These are phyloP conservation scores for Drosophila peninsularis DNA, from an alignment of 2,888 invertebrate genomes.

Conservation along the genomic window DNA sequence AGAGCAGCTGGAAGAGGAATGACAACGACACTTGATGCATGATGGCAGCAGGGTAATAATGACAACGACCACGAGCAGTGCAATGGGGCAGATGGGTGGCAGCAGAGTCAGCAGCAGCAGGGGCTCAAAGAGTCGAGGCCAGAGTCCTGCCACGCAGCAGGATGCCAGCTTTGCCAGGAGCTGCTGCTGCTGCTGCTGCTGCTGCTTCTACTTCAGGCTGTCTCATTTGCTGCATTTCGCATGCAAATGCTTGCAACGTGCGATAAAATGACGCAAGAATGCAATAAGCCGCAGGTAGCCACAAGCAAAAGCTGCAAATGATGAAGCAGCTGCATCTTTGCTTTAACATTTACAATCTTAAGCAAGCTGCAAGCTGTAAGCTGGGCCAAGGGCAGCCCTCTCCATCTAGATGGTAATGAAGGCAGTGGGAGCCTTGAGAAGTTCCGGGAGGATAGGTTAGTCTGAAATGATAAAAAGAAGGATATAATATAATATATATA, in stretches of 20 bases:
- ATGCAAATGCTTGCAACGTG: constrained; percentile 74
- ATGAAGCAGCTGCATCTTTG: constrained; percentile 30
- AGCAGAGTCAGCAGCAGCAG: constrained; percentile 3
- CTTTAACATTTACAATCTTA: constrained; percentile 29
- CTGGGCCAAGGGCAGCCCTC: not conserved
- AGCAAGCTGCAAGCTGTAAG: not conserved
- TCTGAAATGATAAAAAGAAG: too few species aligned
- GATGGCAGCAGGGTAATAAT: constrained; percentile 79
- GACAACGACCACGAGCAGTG: constrained; percentile 65
- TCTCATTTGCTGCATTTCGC: constrained; percentile 70
- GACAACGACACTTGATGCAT: constrained; percentile 79
- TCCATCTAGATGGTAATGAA: not conserved
- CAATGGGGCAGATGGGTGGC: constrained; percentile 53
- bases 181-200: constrained; percentile 7
- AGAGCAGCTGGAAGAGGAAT: constrained; percentile 33
- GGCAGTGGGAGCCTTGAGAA: not conserved
- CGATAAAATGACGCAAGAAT: constrained; percentile 64
- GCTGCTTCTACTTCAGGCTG: constrained; percentile 14
- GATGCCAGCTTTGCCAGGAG: constrained; percentile 26
- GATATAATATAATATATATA: too few species aligned
- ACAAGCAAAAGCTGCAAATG: constrained; percentile 37
- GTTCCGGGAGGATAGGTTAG: too few species aligned
- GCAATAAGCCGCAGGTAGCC: constrained; percentile 68
- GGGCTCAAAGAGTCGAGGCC: constrained; percentile 47
- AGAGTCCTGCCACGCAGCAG: constrained; percentile 41